Conservation (phyloP, 2,797 vertebrate species). For the Streptopelia turtur region DNA sequence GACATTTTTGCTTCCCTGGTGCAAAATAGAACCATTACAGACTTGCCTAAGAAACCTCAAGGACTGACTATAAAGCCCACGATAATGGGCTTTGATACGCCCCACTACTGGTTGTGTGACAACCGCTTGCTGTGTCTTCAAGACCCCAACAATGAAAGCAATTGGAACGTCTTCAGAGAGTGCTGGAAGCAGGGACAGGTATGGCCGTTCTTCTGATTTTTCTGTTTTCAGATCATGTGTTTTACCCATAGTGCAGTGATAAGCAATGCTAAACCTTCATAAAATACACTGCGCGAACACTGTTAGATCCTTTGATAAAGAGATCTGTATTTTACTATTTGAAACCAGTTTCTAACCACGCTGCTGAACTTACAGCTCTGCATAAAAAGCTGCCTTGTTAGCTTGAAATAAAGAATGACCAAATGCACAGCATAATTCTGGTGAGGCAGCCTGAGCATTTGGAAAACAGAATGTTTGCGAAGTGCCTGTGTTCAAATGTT, state of each 20-base stretch:
- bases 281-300: neutral
- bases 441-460: neutral
- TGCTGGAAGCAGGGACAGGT: conserved; percentile 88
- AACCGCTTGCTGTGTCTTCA: conserved; percentile 82
- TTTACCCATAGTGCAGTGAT: neutral
- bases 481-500: neutral
- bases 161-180: conserved; percentile 84
- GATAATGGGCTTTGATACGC: conserved; percentile 81
- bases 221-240: neutral
- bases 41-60: conserved; percentile 75
- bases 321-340: neutral
- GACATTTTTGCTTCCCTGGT: conserved; percentile 85
- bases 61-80: conserved; percentile 81
- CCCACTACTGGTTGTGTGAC: conserved; percentile 84
- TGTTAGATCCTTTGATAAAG: neutral
- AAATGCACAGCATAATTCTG: neutral
- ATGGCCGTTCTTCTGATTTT: neutral
- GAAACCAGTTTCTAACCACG: neutral
- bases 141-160: conserved; percentile 83
- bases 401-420: neutral
- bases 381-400: neutral
- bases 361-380: neutral
- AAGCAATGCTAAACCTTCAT: neutral
- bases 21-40: conserved; percentile 77
- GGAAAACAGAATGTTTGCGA: neutral